Conservation (phyloP, 2,797 vertebrate species). For the Siniperca scherzeri region DNA sequence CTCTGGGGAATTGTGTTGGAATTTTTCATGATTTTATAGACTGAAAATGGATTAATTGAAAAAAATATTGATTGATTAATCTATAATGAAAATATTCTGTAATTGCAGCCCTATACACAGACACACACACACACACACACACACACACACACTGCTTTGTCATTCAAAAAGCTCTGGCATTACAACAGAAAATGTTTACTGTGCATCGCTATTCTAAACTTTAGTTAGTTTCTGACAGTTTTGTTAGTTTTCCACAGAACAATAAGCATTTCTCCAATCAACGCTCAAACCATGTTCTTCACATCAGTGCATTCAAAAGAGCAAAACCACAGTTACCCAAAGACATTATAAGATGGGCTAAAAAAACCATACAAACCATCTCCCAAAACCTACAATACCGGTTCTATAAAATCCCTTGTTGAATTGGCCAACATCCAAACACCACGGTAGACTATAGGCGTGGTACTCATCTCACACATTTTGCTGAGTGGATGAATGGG, state of each 20-base stretch:
- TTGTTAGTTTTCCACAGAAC: not conserved
- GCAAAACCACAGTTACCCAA: not conserved
- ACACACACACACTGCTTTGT: not conserved
- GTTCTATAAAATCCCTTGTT: not conserved
- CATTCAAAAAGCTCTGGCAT: not conserved
- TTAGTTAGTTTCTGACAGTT: not conserved
- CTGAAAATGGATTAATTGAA: not conserved
- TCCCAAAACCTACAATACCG: not conserved
- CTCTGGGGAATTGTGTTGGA: not conserved
- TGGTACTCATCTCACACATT: slow-evolving; percentile 31
- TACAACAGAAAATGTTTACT: not conserved
- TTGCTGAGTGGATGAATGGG: slow-evolving; percentile 48
- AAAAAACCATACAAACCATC: not conserved
- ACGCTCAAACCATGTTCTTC: not conserved
- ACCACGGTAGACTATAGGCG: slow-evolving; percentile 17
- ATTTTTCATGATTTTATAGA: not conserved
- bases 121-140: not conserved
- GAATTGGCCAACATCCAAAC: slow-evolving; percentile 36
- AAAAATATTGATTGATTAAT: not conserved
- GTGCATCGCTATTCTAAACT: not conserved
- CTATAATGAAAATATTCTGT: not conserved
- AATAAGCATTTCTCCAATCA: not conserved
- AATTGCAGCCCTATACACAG: not conserved
- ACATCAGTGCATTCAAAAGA: not conserved
- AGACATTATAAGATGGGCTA: not conserved